Evolutionary conservation across 1,140 invertebrate genomes (phyloP), one percentile per base, ranked within the genome.

Genomic region (Psix sp.): DNA sequence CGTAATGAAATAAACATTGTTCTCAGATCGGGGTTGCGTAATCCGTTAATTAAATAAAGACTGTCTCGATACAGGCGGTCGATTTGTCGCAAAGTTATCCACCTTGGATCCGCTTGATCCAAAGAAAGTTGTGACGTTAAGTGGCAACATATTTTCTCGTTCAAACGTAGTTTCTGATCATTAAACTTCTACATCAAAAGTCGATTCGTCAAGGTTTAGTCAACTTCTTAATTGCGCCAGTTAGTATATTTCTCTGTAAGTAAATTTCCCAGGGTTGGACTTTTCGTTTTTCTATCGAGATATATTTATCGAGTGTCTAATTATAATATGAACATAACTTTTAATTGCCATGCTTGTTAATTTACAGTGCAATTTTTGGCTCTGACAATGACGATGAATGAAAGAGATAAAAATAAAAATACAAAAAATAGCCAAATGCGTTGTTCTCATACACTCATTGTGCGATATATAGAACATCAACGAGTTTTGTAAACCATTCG

Each of bases 1-100:
- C 56, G 31, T 31, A 59, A 59, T 29, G 39, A 48, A 59, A 59
- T 48, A 59, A 59, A 48, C 33, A 48, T 31, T 16, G 18, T 29
- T 7, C 21, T 24, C 9, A 29, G 35, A 31, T 20, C 17, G 39
- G 31, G 36, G 20, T 59, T 48, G 43, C n/a, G 35, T 11, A 48
- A 46, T n/a, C n/a, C 31, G 21, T 10, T 59, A 46, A 57, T 57
- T 31, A 33, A 56, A 26, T 56, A 20, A 43, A 16, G 14, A 21
- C 24, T 24, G 21, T 24, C 7, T 10, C 26, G 26, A 7, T 29
- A 29, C 26, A n/a, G 6, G 26, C 26, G 7, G n/a, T 29, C n/a
- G 26, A 29, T 29, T 29, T 29, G 26, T 29, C 2, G 7, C 7
- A 29, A 29, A 29, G 2, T 29, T 29, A 29, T 29, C n/a, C 26